Base-by-base conservation (phyloP, 2,888 invertebrate species). In the Drosophila atripex region DNA sequence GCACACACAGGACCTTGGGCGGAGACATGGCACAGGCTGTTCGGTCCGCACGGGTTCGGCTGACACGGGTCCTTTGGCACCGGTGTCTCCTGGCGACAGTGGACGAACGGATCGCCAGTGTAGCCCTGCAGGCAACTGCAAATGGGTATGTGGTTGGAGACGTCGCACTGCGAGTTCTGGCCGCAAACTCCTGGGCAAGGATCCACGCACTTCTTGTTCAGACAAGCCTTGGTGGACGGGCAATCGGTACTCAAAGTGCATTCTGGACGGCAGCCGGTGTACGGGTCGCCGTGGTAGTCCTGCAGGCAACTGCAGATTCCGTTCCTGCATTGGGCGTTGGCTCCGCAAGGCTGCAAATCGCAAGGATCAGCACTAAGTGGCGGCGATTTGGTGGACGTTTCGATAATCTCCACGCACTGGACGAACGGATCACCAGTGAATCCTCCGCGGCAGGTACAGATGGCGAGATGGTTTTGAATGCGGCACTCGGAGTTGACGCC, bases 201-300 rank as follows among this genome's bases (percentile, higher is more conserved):
- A 92, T 97, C 95, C 82, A 93, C 93, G 89, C 97, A 97, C 92
- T 96, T 96, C 90, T 96, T 96, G 89, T 96, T 96, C 51, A 95
- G 93, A 88, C 97, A 97, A 11, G 97, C 95, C 91, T 94, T 95
- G 75, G 94, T 94, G 80, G 93, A 94, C 1, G 94, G 93, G 91
- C 97, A 97, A 86, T 97, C 97, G 1, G 95, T 94, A 90, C 97
- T 97, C 76, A 95, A 93, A 9, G 96, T 95, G 90, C 97, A 97
- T 93, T 97, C 97, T 12, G 97, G 97, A 88, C 96, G 93, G 90
- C 97, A 97, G 86, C 96, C 95, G 30, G 95, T 92, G 86, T 97
- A 96, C 2, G 97, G 97, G 92, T 97, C 96, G 49, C 97, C 97
- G 78, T 94, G 95, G 91, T 96, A 97, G 85, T 96, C 96, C 55